Conservation (phyloP, 1,140 invertebrate species). For the Panagrolaimus sp. region DNA sequence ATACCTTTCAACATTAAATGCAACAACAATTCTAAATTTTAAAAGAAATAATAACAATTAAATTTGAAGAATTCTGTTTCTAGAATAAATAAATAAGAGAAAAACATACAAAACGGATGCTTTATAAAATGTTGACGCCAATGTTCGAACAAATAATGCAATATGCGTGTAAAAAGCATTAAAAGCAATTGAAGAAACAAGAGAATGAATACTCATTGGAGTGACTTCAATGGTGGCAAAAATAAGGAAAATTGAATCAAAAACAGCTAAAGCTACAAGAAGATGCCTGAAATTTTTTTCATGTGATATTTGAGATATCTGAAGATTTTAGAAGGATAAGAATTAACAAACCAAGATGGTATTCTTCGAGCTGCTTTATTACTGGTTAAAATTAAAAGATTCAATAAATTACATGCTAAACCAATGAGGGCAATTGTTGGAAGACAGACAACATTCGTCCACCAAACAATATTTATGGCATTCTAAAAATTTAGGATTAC, state of each 20-base stretch:
- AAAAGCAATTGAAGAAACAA: constrained; percentile 34
- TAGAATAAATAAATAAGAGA: neutral
- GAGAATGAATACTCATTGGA: constrained; percentile 39
- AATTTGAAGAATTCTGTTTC: no score
- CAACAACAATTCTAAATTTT: constrained; percentile 53
- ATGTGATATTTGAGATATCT: no score
- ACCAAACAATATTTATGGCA: constrained; percentile 53
- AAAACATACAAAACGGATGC: constrained; percentile 54
- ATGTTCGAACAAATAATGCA: constrained; percentile 51
- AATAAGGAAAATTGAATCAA: constrained; percentile 54
- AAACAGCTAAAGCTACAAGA: constrained; percentile 51
- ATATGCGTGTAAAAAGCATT: constrained; percentile 52
- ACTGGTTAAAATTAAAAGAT: constrained; percentile 49
- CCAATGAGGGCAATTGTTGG: constrained; percentile 51
- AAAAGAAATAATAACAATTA: neutral
- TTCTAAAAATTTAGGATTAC: constrained; percentile 29
- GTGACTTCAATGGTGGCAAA: constrained; percentile 56
- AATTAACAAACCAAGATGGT: constrained; percentile 49
- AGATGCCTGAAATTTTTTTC: constrained; percentile 49
- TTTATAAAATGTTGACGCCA: constrained; percentile 59
- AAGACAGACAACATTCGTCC: constrained; percentile 52
- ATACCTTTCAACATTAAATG: constrained; percentile 58
- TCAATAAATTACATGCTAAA: constrained; percentile 54
- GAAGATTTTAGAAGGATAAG: no score
- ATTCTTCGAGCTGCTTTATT: constrained; percentile 52